Evolutionary conservation across 2,797 vertebrate species (phyloP), one percentile per base, ranked within the genome.

Genomic region (Galagoides demidoff): DNA sequence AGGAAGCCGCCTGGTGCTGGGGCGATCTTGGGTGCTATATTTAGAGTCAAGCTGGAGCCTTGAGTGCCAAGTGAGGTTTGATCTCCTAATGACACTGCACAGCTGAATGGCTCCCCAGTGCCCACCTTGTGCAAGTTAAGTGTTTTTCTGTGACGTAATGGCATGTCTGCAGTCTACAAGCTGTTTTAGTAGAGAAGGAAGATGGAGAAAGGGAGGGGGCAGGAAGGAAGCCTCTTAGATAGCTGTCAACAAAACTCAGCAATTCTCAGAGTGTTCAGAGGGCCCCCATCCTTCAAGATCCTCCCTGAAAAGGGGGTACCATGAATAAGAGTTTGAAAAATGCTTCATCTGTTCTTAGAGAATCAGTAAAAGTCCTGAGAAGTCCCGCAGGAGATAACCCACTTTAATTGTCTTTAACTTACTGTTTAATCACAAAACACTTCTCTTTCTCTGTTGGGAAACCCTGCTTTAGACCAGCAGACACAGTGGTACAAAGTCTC

Each of bases 351-450:
- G 4, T 31, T 22, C 63, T 73, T 20, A 5, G 29, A 4, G 0
- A 16, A 34, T 49, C 23, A n/a, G 19, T 39, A 59, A 73, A 68
- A 6, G 5, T 81, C 59, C 31, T 59, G 37, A 89, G 45, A 52
- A 39, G 34, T 66, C 74, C 19, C 5, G 20, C 2, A 20, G 22
- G 20, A 91, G 68, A 57, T 20, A 95, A 95, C 82, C 86, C 64
- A 52, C 87, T 97, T 95, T 43, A 19, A 45, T 34, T 74, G 63
- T 63, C 29, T 68, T 63, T n/a, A 45, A 79, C 27, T 17, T 66
- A 14, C 9, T 1, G 1, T 77, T 85, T 73, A 73, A 31, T 55
- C 43, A 45, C 34, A 59, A 63, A 77, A 25, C 2, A 34, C 39
- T 22, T 39, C 9, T 49, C 31, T 70, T 31, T 45, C 57, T n/a